Conservation (phyloP, 2,797 vertebrate genomes). For the Smutsia temminckii region DNA sequence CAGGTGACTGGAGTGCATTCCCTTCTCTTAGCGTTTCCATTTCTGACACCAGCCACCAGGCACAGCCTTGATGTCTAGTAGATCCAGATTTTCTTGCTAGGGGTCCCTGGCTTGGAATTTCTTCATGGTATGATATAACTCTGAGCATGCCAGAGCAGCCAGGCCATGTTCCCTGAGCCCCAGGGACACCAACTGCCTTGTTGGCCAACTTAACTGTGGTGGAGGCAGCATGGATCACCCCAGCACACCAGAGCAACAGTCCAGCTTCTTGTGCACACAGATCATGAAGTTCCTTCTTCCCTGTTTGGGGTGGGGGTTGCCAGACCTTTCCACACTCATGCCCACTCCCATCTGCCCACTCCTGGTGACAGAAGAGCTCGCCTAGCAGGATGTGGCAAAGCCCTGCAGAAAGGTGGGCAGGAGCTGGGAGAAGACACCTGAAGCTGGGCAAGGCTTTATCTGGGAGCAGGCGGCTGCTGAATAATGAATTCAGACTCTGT, state of each 20-base stretch:
- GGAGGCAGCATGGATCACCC: not conserved
- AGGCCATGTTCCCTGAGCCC: not conserved
- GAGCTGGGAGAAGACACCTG: conserved; percentile 40
- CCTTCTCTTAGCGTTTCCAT: not conserved
- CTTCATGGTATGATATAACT: too few relatives aligned
- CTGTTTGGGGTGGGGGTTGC: not conserved
- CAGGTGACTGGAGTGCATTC: too few relatives aligned
- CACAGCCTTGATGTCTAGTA: not conserved
- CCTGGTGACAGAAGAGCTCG: not conserved
- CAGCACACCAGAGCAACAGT: not conserved
- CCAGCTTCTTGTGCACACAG: not conserved
- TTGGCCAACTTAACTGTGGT: not conserved
- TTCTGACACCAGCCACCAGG: not conserved
- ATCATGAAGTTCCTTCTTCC: not conserved
- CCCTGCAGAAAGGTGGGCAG: not conserved
- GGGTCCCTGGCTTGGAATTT: not conserved
- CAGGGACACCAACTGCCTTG: not conserved
- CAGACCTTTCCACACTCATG: not conserved
- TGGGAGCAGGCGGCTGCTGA: conserved; percentile 61
- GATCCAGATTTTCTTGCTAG: not conserved
- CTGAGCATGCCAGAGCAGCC: not conserved
- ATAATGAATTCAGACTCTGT: conserved; percentile 73
- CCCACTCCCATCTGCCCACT: not conserved
- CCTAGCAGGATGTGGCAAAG: not conserved
- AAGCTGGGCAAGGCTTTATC: conserved; percentile 59